Conservation (phyloP, 2,888 invertebrate species). For the Lasioglossum marginatum region DNA sequence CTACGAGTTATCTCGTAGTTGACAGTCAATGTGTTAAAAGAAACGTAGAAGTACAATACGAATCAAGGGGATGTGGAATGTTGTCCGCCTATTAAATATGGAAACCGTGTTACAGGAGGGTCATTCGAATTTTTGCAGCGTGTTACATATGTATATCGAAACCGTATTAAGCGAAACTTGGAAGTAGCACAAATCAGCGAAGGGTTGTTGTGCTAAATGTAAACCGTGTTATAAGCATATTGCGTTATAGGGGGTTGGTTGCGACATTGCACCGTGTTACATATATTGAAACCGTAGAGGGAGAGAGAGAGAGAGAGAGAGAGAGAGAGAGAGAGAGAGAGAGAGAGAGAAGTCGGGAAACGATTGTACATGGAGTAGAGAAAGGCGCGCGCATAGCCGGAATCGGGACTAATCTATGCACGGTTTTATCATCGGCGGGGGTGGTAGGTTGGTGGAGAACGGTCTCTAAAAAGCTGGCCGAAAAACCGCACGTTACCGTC, state of each 20-base stretch:
- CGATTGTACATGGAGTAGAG: conserved; percentile 43
- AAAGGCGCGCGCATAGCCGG: conserved; percentile 26
- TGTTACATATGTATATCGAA: too few species aligned
- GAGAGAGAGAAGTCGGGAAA: neutral
- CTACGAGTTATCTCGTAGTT: too few species aligned
- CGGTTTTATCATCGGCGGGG: conserved; percentile 44
- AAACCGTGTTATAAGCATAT: neutral
- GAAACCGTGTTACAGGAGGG: neutral
- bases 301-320: neutral
- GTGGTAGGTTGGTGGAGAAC: conserved; percentile 8
- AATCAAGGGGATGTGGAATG: neutral
- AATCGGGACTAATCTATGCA: conserved; percentile 61
- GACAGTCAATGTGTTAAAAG: too few species aligned
- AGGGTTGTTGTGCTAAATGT: neutral
- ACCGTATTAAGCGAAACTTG: neutral
- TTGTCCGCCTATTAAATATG: neutral
- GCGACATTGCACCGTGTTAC: neutral
- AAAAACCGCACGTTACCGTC: conserved; percentile 67
- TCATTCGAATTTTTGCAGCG: too few species aligned
- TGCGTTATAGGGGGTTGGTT: neutral
- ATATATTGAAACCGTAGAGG: neutral
- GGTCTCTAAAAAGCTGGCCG: conserved; percentile 60
- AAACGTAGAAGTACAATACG: neutral
- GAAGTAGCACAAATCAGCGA: neutral
- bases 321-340: neutral